phyloP scores from a whole-genome alignment of 2,113 vertebrate species.

The Syngnathus floridae region DNA sequence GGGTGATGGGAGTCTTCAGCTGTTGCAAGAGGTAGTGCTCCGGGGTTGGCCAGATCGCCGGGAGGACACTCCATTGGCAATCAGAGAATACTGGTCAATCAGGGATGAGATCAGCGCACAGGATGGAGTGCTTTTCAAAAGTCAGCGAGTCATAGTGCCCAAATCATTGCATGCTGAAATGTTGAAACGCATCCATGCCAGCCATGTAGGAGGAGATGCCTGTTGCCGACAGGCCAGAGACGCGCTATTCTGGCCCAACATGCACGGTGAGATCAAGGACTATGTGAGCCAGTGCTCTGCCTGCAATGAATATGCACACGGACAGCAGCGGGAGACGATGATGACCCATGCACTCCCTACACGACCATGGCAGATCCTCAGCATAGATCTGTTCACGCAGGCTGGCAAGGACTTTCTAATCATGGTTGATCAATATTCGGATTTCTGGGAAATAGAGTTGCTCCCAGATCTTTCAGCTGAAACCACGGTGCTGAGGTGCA shows the following conservation, averaged over 20 bases:
- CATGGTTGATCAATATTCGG: neutral
- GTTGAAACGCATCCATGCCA: neutral
- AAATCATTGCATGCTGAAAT: too few species aligned
- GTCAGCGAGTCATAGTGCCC: too few species aligned
- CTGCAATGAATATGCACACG: neutral
- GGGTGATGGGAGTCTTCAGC: too few species aligned
- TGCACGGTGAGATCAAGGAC: neutral
- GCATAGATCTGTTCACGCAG: neutral
- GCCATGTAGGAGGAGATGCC: neutral
- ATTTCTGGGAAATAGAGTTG: neutral
- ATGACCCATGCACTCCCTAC: neutral
- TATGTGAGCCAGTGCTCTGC: neutral
- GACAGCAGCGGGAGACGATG: neutral
- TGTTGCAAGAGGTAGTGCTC: too few species aligned
- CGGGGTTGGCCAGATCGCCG: too few species aligned
- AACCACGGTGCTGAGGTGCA: slow-evolving; percentile 3
- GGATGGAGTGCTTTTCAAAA: too few species aligned
- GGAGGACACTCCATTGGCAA: too few species aligned
- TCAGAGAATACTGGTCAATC: too few species aligned
- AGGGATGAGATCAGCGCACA: too few species aligned
- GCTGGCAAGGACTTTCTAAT: neutral
- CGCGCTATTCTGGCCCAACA: neutral
- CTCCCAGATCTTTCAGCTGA: neutral
- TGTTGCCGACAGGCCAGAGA: neutral
- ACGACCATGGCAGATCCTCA: neutral